Evolutionary conservation across 2,797 vertebrate species (phyloP), one percentile per base, ranked within the genome.

Genomic region (Dallia pectoralis): DNA sequence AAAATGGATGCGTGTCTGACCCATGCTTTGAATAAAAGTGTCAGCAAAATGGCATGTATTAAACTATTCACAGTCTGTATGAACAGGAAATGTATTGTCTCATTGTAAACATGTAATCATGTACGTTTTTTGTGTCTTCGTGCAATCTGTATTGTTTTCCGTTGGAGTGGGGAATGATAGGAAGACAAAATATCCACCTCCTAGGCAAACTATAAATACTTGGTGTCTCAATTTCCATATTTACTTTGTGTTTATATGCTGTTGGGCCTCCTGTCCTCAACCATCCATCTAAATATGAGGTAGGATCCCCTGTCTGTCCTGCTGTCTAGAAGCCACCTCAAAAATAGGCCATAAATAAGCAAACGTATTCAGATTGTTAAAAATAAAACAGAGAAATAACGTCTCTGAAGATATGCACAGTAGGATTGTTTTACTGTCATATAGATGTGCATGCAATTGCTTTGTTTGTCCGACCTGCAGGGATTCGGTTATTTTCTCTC

Each of bases 391-490:
- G 9, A 56, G 15, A 71, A 70, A 49, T 66, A 48, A 22, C 2
- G 33, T 63, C 63, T 4, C 15, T 14, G 30, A 36, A 71, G 53
- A 80, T 48, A 11, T 18, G 19, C 70, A 77, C 69, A 69, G 53
- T n/a, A 74, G 69, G 25, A 72, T 74, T 25, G 47, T 61, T 56
- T n/a, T 1, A 0, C 40, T 44, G 40, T 11, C 40, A 44, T 44
- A 11, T 44, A 11, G 40, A 44, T 14, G 40, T 14, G 15, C 48
- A 3, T 36, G 30, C 18, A 30, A 7, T 27, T 71, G 47, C 68
- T 72, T 56, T 63, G 49, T 25, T 56, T 59, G 48, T 29, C 32
- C 29, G 48, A 79, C 74, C 76, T 63, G 72, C 40, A 0, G 70
- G 75, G 72, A 66, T 75, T 70, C 27, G 19, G 56, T 83, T 22